Base-by-base conservation (phyloP, 2,888 invertebrate genomes). In the Stenichneumon culpator region DNA sequence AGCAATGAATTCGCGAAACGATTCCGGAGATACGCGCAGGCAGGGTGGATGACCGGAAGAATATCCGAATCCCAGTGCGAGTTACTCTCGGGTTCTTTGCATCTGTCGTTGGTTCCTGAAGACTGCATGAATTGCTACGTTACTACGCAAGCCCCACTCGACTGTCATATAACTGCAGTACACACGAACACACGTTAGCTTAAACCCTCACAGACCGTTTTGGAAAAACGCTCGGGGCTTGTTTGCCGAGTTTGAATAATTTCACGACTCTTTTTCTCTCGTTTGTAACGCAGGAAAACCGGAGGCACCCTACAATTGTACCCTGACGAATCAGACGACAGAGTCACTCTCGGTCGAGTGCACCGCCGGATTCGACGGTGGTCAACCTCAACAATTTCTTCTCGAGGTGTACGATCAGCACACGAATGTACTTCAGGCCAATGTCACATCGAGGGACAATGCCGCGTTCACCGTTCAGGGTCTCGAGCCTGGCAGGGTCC, bases 381-480 rank as follows among this genome's bases (percentile, higher is more conserved):
- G 97, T 28, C 96, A 97, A 69, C 96, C 96, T 73, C 97, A 97
- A 88, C 95, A 95, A 87, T 97, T 97, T 93, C 95, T 96, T 79
- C 95, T 97, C 16, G 97, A 97, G 94, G 97, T 97, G 16, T 96
- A 95, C 93, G 97, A 97, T 93, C 96, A 96, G 93, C 96, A 96
- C 86, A 95, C 95, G 0, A 95, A 95, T 36, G 93, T 94, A n/a
- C 94, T 96, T 25, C 95, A 96, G 89, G 96, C 96, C 11, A 97
- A 97, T 92, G 95, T 96, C 9, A 96, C 97, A 3, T 96, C 97
- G 52, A 95, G 95, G 86, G 95, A 96, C 89, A 92, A 87, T 57
- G 97, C 98, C 0, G 95, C 96, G 47, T 97, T 98, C 94, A 96
- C 96, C 79, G 96, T 98, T 0, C 96, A 96, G 88, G 97, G 96